Percentiles rank a stretch among this genome's conserved stretches.
phyloP scores from a whole-genome alignment of 2,888 invertebrate species.

The Nesidiocoris tenuis region DNA sequence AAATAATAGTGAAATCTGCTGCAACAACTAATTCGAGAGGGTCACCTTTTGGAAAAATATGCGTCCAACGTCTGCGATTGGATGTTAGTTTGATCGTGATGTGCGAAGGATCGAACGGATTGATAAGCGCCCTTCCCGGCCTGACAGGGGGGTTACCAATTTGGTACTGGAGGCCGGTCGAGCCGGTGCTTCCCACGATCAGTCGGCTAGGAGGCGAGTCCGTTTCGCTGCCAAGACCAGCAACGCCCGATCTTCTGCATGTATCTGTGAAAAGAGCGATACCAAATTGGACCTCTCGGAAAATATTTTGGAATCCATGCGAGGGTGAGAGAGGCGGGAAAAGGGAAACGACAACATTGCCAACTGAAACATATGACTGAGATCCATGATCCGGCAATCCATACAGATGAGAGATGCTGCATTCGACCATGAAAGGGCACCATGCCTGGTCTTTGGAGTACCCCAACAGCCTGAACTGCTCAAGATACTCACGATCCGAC shows the following conservation, averaged over 20 bases:
- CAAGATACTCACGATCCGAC: slow-evolving; percentile 30
- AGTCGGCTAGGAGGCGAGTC: slow-evolving; percentile 44
- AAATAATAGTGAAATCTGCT: slow-evolving; percentile 28
- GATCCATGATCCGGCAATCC: too few species aligned
- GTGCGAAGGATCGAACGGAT: slow-evolving; percentile 97
- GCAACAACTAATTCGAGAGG: not conserved
- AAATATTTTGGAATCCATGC: too few species aligned
- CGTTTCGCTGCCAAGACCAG: slow-evolving; percentile 32
- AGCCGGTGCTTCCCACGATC: slow-evolving; percentile 61
- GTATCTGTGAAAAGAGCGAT: slow-evolving; percentile 6
- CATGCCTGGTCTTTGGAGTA: too few species aligned
- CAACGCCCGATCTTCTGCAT: slow-evolving; percentile 1
- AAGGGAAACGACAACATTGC: too few species aligned
- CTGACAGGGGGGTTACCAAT: slow-evolving; percentile 53
- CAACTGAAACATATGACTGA: too few species aligned
- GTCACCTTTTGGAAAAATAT: slow-evolving; percentile 69
- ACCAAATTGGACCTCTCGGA: too few species aligned
- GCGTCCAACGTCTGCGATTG: slow-evolving; percentile 94
- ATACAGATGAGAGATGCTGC: too few species aligned
- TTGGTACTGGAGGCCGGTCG: slow-evolving; percentile 51
- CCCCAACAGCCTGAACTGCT: too few species aligned
- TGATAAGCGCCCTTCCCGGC: slow-evolving; percentile 85
- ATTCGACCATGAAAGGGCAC: too few species aligned
- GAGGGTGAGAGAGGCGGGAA: too few species aligned
- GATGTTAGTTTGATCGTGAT: slow-evolving; percentile 95